Conservation (phyloP, 2,888 invertebrate genomes). For the Melinaea marsaeus region DNA sequence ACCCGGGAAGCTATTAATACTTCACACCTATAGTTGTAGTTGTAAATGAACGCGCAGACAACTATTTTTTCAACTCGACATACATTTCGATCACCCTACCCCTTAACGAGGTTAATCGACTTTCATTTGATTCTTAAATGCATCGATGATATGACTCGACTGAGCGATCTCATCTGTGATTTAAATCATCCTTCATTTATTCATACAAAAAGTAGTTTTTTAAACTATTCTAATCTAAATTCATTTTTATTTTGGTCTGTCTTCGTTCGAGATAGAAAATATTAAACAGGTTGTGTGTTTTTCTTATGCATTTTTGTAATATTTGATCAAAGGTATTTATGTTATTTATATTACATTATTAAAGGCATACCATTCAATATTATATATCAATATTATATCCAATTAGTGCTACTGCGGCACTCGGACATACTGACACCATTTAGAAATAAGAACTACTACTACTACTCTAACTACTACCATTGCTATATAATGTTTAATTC, state of each 20-base stretch:
- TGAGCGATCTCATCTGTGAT: not conserved
- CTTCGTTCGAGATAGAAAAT: too few relatives aligned
- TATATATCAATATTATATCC: too few relatives aligned
- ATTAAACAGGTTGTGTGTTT: too few relatives aligned
- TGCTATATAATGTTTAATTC: too few relatives aligned
- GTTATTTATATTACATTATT: too few relatives aligned
- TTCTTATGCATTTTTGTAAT: too few relatives aligned
- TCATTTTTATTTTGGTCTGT: too few relatives aligned
- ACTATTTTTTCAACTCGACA: conserved; percentile 6
- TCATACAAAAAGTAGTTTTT: too few relatives aligned
- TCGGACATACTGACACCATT: conserved; percentile 1
- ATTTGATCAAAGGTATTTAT: too few relatives aligned
- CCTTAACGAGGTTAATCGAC: conserved; percentile 8
- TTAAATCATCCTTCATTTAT: not conserved
- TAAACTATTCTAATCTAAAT: too few relatives aligned
- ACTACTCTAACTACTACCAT: not conserved
- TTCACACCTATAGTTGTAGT: not conserved
- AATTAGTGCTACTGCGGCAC: not conserved
- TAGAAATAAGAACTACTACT: not conserved
- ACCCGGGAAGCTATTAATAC: not conserved
- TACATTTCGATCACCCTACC: conserved; percentile 4
- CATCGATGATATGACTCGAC: not conserved
- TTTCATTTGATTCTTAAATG: conserved; percentile 3
- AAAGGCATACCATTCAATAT: not conserved
- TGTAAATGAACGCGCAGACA: conserved; percentile 1